Conservation (phyloP, 2,888 invertebrate species). For the Gastrophysa polygoni region DNA sequence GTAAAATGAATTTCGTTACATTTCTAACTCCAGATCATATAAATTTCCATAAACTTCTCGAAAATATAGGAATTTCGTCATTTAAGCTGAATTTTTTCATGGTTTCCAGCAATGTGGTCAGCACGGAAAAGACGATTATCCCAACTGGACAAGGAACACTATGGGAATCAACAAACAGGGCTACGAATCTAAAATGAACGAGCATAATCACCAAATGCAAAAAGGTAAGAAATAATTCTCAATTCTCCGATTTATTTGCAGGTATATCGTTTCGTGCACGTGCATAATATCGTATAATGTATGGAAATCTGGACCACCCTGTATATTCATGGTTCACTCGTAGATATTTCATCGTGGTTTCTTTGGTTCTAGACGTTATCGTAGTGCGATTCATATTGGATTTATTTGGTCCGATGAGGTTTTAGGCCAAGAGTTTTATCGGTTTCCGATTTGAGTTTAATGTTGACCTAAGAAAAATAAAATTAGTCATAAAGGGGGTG, state of each 20-base stretch:
- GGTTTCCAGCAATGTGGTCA: constrained; percentile 61
- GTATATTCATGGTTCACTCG: no score
- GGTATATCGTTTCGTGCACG: neutral
- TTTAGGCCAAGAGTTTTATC: constrained; percentile 20
- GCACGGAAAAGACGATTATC: constrained; percentile 62
- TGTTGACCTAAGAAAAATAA: constrained; percentile 30
- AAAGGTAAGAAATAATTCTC: constrained; percentile 57
- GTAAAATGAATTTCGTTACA: no score
- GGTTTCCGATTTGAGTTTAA: constrained; percentile 25
- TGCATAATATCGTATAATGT: no score
- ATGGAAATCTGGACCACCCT: no score
- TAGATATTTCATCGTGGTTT: no score
- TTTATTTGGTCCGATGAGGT: neutral
- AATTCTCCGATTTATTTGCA: neutral
- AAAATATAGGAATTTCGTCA: neutral
- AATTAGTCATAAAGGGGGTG: constrained; percentile 30
- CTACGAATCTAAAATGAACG: constrained; percentile 65
- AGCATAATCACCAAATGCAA: constrained; percentile 60
- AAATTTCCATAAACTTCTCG: neutral
- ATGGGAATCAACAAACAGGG: constrained; percentile 62
- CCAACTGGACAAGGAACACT: constrained; percentile 61
- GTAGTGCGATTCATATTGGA: neutral
- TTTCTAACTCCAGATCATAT: no score
- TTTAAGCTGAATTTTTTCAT: neutral
- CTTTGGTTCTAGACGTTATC: no score